phyloP scores from a whole-genome alignment of 2,888 invertebrate species.

The Lamproptera curius region DNA sequence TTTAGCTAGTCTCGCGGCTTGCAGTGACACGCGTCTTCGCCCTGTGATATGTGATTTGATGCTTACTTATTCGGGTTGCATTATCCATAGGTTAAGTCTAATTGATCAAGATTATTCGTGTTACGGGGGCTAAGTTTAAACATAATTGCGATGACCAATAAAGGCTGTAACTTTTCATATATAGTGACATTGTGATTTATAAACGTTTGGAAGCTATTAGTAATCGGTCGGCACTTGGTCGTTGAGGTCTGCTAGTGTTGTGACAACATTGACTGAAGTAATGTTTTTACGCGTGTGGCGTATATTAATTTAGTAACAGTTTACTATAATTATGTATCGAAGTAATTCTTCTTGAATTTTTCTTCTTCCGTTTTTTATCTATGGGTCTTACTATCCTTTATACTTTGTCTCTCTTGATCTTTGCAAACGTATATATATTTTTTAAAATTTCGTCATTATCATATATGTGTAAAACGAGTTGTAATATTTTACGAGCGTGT shows the following conservation, averaged over 20 bases:
- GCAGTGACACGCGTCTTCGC: not conserved
- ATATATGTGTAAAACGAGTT: too few relatives aligned
- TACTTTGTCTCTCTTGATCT: too few relatives aligned
- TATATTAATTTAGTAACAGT: conserved; percentile 6
- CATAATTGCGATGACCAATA: conserved; percentile 9
- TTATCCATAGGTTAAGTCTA: too few relatives aligned
- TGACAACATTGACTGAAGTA: conserved; percentile 15
- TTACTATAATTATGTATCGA: not conserved
- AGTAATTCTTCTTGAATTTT: not conserved
- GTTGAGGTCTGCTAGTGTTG: conserved; percentile 15
- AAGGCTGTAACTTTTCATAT: conserved; percentile 15
- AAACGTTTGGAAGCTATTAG: not conserved
- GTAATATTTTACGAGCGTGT: too few relatives aligned
- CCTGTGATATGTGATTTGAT: conserved; percentile 1
- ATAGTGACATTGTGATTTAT: not conserved
- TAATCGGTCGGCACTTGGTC: not conserved
- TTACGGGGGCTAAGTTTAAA: conserved; percentile 12
- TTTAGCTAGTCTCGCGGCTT: not conserved
- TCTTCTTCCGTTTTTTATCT: not conserved
- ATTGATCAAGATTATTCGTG: too few relatives aligned
- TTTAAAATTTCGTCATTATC: too few relatives aligned
- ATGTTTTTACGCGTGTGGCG: conserved; percentile 8
- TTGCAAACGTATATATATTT: conserved; percentile 12
- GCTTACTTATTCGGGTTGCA: not conserved
- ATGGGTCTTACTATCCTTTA: too few relatives aligned